Evolutionary conservation across 1,140 invertebrate genomes (phyloP), one percentile per base, ranked within the genome.

Genomic region (Pectinophora gossypiella): DNA sequence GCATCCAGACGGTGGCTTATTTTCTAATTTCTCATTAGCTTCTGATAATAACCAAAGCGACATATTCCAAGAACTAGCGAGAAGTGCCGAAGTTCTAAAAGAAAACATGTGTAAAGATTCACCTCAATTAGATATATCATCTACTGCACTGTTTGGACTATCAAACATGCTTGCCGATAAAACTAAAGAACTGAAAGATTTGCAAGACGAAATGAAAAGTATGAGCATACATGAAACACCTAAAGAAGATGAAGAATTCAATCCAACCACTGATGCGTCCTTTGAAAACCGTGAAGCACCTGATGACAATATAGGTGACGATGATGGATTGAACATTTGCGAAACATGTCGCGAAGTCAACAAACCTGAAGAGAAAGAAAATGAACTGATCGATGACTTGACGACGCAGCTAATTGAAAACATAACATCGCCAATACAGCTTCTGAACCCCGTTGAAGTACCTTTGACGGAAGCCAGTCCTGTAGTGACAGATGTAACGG

Each of bases 401-500:
- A 87, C 84, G 3, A 53, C 59, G 9, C 69, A 87, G 23, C 45
- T 87, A 32, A 84, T 87, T 45, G 78, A 85, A 64, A 87, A 87
- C 52, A 79, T 87, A n/a, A 84, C 68, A 23, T 66, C 84, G 0
- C 80, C 78, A 0, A 82, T 87, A 51, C 81, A 87, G 50, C 56
- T 87, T 3, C 71, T 64, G 3, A 82, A 87, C 58, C 73, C 83
- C 1, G 81, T 86, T 32, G 76, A 75, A 64, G 74, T 59, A 9
- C 63, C 67, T 10, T 23, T 77, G 7, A 55, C 64, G 4, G 72
- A 64, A 44, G 58, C 32, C n/a, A 49, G 53, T 51, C 9, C n/a
- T 32, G 27, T 12, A 12, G n/a, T 32, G n/a, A 56, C 46, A 12
- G 64, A 62, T 38, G 45, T 15, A 20, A 32, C 51, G 27, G 59